Percentiles rank a stretch among this genome's conserved stretches.
phyloP scores from a whole-genome alignment of 1,140 invertebrate species.

The Aphelinus atriplicis region DNA sequence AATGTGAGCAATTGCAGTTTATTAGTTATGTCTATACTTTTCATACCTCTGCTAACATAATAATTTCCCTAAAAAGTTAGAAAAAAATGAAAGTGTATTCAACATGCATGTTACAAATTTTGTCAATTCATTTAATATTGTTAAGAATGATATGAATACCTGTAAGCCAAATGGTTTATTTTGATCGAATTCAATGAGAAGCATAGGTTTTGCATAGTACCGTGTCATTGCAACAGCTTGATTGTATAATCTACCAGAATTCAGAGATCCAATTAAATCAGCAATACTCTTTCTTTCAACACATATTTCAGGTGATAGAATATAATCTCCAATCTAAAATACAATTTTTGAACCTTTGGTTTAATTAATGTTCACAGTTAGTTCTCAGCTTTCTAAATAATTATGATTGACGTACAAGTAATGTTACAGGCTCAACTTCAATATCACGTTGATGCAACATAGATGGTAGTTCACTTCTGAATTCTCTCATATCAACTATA shows the following conservation, averaged over 20 bases:
- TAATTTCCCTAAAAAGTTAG: conserved; percentile 73
- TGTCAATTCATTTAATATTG: too few relatives aligned
- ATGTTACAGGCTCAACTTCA: conserved; percentile 91
- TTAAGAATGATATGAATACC: conserved; percentile 61
- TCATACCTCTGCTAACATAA: conserved; percentile 80
- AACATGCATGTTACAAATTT: not conserved
- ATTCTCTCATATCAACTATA: conserved; percentile 98
- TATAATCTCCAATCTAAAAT: conserved; percentile 93
- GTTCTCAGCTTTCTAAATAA: not conserved
- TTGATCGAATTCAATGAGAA: conserved; percentile 98
- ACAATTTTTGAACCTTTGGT: conserved; percentile 21
- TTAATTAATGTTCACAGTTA: conserved; percentile 17
- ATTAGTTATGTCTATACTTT: conserved; percentile 80
- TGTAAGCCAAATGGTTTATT: conserved; percentile 91
- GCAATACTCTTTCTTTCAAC: conserved; percentile 97
- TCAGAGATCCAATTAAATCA: conserved; percentile 95
- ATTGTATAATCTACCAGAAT: conserved; percentile 94
- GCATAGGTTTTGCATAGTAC: conserved; percentile 86
- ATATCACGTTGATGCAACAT: conserved; percentile 93
- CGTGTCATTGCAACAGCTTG: conserved; percentile 92
- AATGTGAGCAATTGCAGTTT: conserved; percentile 92
- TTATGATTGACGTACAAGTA: conserved; percentile 71
- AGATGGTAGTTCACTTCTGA: conserved; percentile 94
- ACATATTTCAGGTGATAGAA: conserved; percentile 95
- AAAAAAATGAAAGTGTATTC: conserved; percentile 18